Percentiles rank a stretch among this genome's conserved stretches.
These are phyloP conservation scores for Drosophila grimshawi DNA, from an alignment of 1,140 invertebrate species.

Conservation along the genomic window DNA sequence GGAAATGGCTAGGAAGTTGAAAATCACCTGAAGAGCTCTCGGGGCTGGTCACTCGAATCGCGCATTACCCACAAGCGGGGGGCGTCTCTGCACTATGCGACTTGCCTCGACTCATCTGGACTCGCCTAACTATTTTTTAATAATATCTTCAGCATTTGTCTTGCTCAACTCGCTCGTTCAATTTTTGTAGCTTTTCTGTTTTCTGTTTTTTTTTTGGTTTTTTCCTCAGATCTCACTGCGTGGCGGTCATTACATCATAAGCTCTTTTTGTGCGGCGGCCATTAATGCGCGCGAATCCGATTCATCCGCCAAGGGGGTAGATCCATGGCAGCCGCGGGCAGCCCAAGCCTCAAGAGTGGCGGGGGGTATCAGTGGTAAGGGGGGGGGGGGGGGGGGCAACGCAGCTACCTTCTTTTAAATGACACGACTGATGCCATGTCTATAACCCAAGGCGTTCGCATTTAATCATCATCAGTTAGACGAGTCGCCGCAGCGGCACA, in stretches of 20 bases:
- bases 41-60: background rate
- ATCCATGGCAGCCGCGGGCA: conserved; percentile 15
- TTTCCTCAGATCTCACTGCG: conserved; percentile 30
- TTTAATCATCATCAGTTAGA: conserved; percentile 83
- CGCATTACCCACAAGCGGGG: conserved; percentile 9
- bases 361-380: background rate
- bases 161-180: conserved; percentile 69
- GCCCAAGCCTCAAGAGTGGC: background rate
- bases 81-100: conserved; percentile 9
- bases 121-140: conserved; percentile 79
- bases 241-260: conserved; percentile 81
- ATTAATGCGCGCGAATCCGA: conserved; percentile 80
- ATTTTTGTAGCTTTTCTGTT: conserved; percentile 34
- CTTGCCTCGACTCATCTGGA: background rate
- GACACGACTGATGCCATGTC: conserved; percentile 82
- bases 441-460: conserved; percentile 80
- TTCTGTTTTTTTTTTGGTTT: conserved; percentile 1
- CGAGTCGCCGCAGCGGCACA: conserved; percentile 60
- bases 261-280: conserved; percentile 75
- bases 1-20: conserved; percentile 40
- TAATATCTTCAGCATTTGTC: conserved; percentile 83
- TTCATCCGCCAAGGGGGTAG: conserved; percentile 44
- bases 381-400: conserved; percentile 9
- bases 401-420: conserved; percentile 81
- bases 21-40: conserved; percentile 11